Percentiles rank a stretch among this genome's conserved stretches.
Evolutionary conservation across 2,888 invertebrate genomes (phyloP).

Genomic region (Opisthograptis luteolata): DNA sequence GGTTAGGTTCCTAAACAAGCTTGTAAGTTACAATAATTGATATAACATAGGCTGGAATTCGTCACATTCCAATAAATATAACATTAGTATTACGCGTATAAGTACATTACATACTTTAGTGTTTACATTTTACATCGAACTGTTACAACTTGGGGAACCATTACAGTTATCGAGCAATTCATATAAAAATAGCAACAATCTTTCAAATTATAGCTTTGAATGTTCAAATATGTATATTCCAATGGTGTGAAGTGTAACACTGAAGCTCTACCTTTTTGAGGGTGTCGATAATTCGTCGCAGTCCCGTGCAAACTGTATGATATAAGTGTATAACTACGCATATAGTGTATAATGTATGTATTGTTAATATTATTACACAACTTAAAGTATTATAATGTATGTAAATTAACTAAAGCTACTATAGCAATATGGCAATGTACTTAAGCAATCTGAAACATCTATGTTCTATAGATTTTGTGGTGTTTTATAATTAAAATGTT

Average conservation of each 20-base stretch:
- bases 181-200: neutral
- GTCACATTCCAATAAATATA: slow-evolving; percentile 50
- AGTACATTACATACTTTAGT: slow-evolving; percentile 40
- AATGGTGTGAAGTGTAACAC: slow-evolving; percentile 27
- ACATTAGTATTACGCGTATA: slow-evolving; percentile 42
- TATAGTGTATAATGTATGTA: slow-evolving; percentile 66
- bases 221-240: no score
- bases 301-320: slow-evolving; percentile 67
- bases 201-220: neutral
- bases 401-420: slow-evolving; percentile 72
- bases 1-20: slow-evolving; percentile 56
- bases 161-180: no score
- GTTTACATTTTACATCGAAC: slow-evolving; percentile 43
- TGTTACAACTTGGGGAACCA: neutral
- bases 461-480: slow-evolving; percentile 82
- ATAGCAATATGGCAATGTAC: slow-evolving; percentile 72
- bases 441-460: slow-evolving; percentile 76
- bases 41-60: slow-evolving; percentile 44
- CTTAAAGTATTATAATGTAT: slow-evolving; percentile 72
- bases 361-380: slow-evolving; percentile 79
- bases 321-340: slow-evolving; percentile 60
- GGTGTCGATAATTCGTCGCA: slow-evolving; percentile 28
- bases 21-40: slow-evolving; percentile 61
- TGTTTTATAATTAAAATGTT: slow-evolving; percentile 85
- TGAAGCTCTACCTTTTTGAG: slow-evolving; percentile 19